These are phyloP conservation scores for Uropetala carovei DNA, from an alignment of 2,888 invertebrate genomes.

Conservation along the genomic window DNA sequence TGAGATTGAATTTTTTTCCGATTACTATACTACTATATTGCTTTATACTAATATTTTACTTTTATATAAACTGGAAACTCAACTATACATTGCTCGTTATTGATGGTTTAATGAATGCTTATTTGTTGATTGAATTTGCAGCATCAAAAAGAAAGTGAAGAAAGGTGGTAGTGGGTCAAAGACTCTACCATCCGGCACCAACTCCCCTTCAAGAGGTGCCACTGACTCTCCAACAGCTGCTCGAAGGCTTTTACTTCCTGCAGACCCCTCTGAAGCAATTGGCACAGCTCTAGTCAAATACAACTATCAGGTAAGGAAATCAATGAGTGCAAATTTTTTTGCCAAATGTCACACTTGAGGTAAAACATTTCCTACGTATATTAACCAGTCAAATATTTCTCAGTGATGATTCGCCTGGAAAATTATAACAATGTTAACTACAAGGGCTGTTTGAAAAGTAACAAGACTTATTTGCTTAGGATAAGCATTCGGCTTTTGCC, in stretches of 20 bases:
- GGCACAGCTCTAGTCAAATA: slow-evolving; percentile 95
- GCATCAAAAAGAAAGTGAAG: slow-evolving; percentile 92
- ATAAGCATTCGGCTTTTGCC: too few relatives aligned
- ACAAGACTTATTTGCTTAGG: too few relatives aligned
- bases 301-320: slow-evolving; percentile 81
- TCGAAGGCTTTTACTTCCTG: slow-evolving; percentile 79
- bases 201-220: slow-evolving; percentile 86
- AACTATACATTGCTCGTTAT: neutral
- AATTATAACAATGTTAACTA: too few relatives aligned
- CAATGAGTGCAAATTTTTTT: neutral
- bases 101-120: neutral
- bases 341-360: too few relatives aligned
- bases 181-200: slow-evolving; percentile 82
- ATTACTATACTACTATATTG: too few relatives aligned
- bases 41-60: neutral
- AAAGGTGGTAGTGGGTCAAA: slow-evolving; percentile 84
- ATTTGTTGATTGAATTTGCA: slow-evolving; percentile 72
- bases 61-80: neutral
- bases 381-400: too few relatives aligned
- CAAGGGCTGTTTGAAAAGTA: too few relatives aligned
- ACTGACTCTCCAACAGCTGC: slow-evolving; percentile 87
- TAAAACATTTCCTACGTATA: too few relatives aligned
- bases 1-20: too few relatives aligned
- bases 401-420: too few relatives aligned
- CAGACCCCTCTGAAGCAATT: slow-evolving; percentile 91